phyloP scores from a whole-genome alignment of 2,888 invertebrate genomes.

The Pseudococcus viburni region DNA sequence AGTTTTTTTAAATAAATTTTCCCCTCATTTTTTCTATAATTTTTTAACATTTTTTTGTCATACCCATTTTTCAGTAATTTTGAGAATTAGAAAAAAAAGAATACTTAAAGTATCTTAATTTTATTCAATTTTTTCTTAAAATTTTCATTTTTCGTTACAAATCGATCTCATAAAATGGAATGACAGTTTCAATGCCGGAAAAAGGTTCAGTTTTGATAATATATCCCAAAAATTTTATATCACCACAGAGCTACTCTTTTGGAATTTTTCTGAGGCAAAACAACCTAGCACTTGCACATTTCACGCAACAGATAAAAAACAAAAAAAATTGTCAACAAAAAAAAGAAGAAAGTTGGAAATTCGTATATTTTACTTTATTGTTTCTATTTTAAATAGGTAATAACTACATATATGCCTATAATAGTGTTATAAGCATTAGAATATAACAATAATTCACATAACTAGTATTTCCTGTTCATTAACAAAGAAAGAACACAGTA shows the following conservation, averaged over 20 bases:
- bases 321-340: background rate
- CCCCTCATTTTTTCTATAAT: too few relatives aligned
- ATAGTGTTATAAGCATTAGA: background rate
- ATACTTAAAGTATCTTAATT: too few relatives aligned
- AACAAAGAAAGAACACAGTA: constrained; percentile 9
- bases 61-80: too few relatives aligned
- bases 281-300: background rate
- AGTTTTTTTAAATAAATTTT: too few relatives aligned
- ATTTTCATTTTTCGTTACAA: too few relatives aligned
- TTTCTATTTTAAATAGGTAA: constrained; percentile 5
- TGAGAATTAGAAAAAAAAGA: too few relatives aligned
- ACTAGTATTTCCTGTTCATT: constrained; percentile 52
- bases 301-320: background rate
- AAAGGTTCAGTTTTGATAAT: too few relatives aligned
- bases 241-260: background rate
- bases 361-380: background rate
- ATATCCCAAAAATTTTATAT: too few relatives aligned
- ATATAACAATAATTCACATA: background rate
- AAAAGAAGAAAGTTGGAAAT: background rate
- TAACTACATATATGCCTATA: background rate
- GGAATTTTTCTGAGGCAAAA: background rate
- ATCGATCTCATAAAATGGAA: too few relatives aligned
- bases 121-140: too few relatives aligned
- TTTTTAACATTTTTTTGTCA: too few relatives aligned
- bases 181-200: too few relatives aligned